These are phyloP conservation scores for Ephydatia muelleri DNA, from an alignment of 37 sponge, comb jelly and placozoan genomes.

Conservation along the genomic window DNA sequence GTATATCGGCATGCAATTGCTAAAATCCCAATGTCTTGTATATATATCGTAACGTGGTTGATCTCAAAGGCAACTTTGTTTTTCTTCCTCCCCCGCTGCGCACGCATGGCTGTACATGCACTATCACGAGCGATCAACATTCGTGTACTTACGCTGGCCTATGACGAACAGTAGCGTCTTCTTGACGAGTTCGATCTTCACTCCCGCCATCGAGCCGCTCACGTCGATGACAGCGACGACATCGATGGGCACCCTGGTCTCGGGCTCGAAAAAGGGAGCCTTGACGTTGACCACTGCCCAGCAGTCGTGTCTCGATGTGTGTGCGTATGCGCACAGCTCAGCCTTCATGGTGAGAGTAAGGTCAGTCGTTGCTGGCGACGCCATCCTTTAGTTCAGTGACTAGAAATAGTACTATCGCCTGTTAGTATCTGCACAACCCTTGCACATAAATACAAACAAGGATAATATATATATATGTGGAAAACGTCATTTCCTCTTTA, in stretches of 20 bases:
- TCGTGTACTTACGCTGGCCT: constrained; percentile 88
- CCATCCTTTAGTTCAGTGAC: background rate
- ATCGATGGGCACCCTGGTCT: constrained; percentile 73
- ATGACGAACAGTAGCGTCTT: constrained; percentile 88
- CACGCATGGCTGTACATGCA: too few relatives aligned
- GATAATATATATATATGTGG: too few relatives aligned
- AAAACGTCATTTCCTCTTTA: too few relatives aligned
- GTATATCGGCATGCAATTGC: too few relatives aligned
- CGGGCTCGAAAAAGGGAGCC: constrained; percentile 86
- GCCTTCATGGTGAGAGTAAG: constrained; percentile 7
- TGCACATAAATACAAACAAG: too few relatives aligned
- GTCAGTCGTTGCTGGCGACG: background rate
- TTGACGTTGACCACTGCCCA: constrained; percentile 75
- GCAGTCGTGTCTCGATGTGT: constrained; percentile 33
- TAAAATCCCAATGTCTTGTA: too few relatives aligned
- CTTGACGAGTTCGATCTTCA: constrained; percentile 79
- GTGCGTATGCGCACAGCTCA: constrained; percentile 67
- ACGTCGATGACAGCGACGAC: constrained; percentile 91
- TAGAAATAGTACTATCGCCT: too few relatives aligned
- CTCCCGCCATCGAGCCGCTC: constrained; percentile 87
- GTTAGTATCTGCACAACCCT: too few relatives aligned
- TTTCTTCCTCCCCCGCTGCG: too few relatives aligned
- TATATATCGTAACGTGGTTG: too few relatives aligned
- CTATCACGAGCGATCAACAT: too few relatives aligned
- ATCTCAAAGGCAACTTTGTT: too few relatives aligned